Conservation (phyloP, 2,888 invertebrate species). For the Epirrhoe alternata region DNA sequence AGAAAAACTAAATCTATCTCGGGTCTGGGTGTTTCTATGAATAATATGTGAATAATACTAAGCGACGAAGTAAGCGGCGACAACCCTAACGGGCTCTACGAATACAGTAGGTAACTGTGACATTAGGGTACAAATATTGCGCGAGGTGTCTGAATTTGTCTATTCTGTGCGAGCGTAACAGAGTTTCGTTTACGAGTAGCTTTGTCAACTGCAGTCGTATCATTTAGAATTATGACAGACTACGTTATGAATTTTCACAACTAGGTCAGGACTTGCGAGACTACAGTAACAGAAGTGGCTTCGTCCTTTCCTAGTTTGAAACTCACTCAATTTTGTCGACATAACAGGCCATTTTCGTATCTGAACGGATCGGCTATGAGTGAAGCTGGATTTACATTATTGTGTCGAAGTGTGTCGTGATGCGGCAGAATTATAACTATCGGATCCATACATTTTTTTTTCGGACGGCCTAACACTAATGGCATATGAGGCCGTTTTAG, state of each 20-base stretch:
- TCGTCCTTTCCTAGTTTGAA: neutral
- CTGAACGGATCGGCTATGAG: no score
- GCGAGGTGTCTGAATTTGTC: slow-evolving; percentile 37
- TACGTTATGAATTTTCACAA: slow-evolving; percentile 12
- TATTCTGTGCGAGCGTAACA: slow-evolving; percentile 23
- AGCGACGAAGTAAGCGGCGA: neutral
- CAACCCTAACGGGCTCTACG: slow-evolving; percentile 27
- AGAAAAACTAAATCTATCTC: no score
- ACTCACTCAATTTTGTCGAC: no score
- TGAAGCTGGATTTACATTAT: no score
- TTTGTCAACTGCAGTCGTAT: slow-evolving; percentile 22
- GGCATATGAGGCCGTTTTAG: no score
- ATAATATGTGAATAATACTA: no score
- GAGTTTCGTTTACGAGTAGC: slow-evolving; percentile 26
- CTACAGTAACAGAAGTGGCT: neutral
- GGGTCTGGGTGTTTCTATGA: no score
- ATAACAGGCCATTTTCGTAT: no score
- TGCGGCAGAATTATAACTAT: no score
- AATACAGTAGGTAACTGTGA: slow-evolving; percentile 32
- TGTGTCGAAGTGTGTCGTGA: no score
- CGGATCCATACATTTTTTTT: no score
- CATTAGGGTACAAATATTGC: slow-evolving; percentile 32
- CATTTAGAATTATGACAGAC: slow-evolving; percentile 24
- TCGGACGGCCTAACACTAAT: no score
- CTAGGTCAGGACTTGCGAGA: slow-evolving; percentile 4